Conservation (phyloP, 2,888 invertebrate genomes). For the Cremastobaeus sp. region DNA sequence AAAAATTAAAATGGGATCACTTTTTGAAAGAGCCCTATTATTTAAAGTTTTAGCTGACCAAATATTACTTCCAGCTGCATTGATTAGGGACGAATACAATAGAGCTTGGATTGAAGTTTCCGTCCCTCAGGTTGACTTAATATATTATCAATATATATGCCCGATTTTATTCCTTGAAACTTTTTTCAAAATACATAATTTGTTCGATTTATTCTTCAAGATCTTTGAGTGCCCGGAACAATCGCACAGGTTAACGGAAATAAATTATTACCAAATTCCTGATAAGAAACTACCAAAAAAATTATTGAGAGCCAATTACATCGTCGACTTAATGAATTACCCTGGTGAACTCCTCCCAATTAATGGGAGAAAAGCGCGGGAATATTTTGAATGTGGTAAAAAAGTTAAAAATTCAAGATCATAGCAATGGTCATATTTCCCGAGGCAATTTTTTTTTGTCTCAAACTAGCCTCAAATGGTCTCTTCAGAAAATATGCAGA, state of each 20-base stretch:
- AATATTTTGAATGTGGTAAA: conserved; percentile 39
- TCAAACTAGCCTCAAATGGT: too few relatives aligned
- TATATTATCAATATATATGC: too few relatives aligned
- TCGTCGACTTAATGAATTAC: conserved; percentile 81
- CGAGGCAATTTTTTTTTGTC: too few relatives aligned
- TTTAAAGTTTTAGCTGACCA: conserved; percentile 84
- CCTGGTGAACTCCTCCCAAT: conserved; percentile 79
- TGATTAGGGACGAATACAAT: conserved; percentile 81
- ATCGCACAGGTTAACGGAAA: conserved; percentile 77
- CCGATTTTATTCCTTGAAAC: too few relatives aligned
- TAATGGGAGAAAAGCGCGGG: conserved; percentile 66
- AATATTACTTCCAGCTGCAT: conserved; percentile 81
- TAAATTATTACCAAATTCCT: background rate
- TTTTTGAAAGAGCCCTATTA: conserved; percentile 82
- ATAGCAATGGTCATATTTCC: too few relatives aligned
- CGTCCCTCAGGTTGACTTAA: conserved; percentile 78
- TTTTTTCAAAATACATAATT: too few relatives aligned
- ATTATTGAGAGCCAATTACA: conserved; percentile 81
- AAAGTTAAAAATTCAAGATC: too few relatives aligned
- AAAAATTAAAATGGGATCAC: conserved; percentile 80
- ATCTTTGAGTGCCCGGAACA: too few relatives aligned
- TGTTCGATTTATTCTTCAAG: too few relatives aligned
- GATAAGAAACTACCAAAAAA: conserved; percentile 78
- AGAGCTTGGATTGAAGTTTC: conserved; percentile 84
- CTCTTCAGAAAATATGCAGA: too few relatives aligned